Percentiles rank a stretch among this genome's conserved stretches.
Evolutionary conservation across 2,888 invertebrate genomes (phyloP).

Genomic region (Melanophora roralis): DNA sequence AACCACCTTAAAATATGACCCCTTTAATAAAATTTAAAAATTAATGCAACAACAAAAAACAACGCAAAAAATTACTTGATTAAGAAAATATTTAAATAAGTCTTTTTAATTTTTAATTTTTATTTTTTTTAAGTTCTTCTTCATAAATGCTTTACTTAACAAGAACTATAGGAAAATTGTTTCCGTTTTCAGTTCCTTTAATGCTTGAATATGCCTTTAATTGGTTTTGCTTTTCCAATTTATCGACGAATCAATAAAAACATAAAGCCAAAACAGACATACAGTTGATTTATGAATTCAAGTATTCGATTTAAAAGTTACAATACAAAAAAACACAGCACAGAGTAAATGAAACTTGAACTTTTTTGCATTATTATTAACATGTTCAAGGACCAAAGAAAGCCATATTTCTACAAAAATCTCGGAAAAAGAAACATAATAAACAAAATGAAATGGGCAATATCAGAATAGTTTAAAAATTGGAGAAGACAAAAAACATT

Average conservation of each 20-base stretch:
- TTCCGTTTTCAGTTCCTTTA: not conserved
- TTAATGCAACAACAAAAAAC: too few relatives aligned
- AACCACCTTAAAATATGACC: too few relatives aligned
- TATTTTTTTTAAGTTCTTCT: too few relatives aligned
- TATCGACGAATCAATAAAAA: not conserved
- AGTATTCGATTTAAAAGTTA: constrained; percentile 21
- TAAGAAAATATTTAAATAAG: too few relatives aligned
- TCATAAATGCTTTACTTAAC: too few relatives aligned
- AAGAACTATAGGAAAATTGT: too few relatives aligned
- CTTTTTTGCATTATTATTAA: constrained; percentile 10
- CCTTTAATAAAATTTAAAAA: too few relatives aligned
- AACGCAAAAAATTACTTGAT: too few relatives aligned
- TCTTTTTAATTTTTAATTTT: too few relatives aligned
- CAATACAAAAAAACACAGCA: not conserved
- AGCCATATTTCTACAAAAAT: not conserved
- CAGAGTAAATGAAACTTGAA: not conserved
- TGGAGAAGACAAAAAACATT: not conserved
- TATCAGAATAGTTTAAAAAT: not conserved
- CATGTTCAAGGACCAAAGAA: constrained; percentile 15
- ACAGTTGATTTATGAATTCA: constrained; percentile 20
- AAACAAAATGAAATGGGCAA: not conserved
- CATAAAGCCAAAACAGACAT: not conserved
- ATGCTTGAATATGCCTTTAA: not conserved
- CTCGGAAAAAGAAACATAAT: not conserved
- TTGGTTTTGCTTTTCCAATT: not conserved